Evolutionary conservation across 2,888 invertebrate species (phyloP).

Genomic region (Spilosoma lubricipeda): DNA sequence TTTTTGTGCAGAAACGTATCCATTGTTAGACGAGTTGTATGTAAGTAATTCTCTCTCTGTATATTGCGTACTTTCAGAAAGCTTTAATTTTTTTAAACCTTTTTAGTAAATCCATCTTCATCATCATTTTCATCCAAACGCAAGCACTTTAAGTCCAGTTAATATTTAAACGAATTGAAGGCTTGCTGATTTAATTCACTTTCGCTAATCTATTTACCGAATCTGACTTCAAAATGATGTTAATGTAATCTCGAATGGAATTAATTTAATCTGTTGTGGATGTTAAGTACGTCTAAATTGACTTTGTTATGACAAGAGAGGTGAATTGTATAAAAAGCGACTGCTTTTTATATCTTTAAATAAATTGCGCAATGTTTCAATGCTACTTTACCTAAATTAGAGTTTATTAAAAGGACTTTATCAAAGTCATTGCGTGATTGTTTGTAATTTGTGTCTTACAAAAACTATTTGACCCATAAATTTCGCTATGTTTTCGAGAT

Average conservation of each 20-base stretch:
- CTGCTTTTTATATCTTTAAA: background rate
- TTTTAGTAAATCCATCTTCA: background rate
- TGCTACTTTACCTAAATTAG: background rate
- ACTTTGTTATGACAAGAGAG: background rate
- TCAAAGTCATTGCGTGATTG: background rate
- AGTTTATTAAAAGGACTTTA: background rate
- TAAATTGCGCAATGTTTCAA: background rate
- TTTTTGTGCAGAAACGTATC: constrained; percentile 18
- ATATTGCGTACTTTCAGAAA: background rate
- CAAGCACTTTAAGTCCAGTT: background rate
- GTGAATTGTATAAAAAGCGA: no score
- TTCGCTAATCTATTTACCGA: background rate
- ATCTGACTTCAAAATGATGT: background rate
- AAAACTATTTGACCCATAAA: background rate
- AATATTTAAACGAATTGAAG: background rate
- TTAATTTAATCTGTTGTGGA: background rate
- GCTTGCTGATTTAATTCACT: background rate
- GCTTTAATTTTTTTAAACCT: background rate
- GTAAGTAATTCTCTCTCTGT: constrained; percentile 21
- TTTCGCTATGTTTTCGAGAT: background rate
- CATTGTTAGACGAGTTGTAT: constrained; percentile 15
- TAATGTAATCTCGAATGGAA: background rate
- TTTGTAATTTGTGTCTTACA: background rate
- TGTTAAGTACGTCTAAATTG: background rate
- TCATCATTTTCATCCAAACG: background rate